A percentile compares a stretch with the other conserved stretches of the same genome.
Evolutionary conservation across 1,140 invertebrate species (phyloP).

Genomic region (Drosophila saltans): DNA sequence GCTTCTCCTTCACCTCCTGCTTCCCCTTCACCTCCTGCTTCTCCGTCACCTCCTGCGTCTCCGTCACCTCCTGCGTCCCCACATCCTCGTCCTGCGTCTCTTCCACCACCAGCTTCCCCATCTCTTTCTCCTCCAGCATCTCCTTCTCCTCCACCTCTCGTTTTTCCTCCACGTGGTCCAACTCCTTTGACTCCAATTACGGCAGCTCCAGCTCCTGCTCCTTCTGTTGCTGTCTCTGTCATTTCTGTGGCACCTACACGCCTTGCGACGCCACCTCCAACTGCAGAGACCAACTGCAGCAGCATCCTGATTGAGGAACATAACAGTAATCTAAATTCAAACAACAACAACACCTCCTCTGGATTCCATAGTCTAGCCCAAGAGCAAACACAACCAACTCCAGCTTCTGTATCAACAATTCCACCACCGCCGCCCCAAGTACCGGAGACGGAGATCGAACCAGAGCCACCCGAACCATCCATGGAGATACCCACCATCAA

Average conservation of each 20-base stretch:
- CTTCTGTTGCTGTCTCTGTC: slow-evolving; percentile 55
- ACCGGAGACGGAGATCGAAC: not conserved
- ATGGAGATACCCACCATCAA: slow-evolving; percentile 31
- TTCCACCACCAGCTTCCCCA: not conserved
- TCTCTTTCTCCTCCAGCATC: not conserved
- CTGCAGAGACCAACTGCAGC: slow-evolving; percentile 49
- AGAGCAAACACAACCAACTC: not conserved
- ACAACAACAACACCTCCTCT: slow-evolving; percentile 75
- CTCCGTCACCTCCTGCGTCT: not conserved
- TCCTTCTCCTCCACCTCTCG: not conserved
- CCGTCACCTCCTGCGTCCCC: not conserved
- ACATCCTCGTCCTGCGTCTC: not conserved
- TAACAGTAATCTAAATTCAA: slow-evolving; percentile 60
- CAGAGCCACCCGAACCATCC: not conserved
- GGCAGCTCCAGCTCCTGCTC: slow-evolving; percentile 31
- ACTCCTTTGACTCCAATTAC: not conserved
- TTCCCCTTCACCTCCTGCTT: not conserved
- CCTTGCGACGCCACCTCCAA: slow-evolving; percentile 49
- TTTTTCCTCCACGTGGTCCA: too few relatives aligned
- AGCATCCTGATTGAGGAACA: slow-evolving; percentile 61
- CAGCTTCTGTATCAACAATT: not conserved
- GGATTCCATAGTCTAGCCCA: slow-evolving; percentile 74
- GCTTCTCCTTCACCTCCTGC: slow-evolving; percentile 15
- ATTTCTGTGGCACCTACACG: slow-evolving; percentile 61
- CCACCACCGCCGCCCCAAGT: not conserved